phyloP scores from a whole-genome alignment of 2,888 invertebrate species.

The Caenorhabditis macrosperma region DNA sequence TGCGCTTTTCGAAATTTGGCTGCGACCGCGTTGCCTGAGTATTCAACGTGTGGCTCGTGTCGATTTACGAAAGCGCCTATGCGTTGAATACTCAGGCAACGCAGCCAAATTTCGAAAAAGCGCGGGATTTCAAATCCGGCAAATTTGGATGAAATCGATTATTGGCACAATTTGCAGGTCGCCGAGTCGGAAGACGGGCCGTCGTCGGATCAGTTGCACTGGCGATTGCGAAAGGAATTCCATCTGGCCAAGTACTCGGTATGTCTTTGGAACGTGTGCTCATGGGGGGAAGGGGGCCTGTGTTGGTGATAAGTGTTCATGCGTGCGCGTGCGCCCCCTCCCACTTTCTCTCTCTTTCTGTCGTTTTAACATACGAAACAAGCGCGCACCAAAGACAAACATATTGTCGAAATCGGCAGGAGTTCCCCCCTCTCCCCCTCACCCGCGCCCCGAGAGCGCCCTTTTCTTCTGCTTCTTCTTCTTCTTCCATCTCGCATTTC shows the following conservation, averaged over 20 bases:
- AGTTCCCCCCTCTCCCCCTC: conserved; percentile 19
- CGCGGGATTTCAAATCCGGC: too few relatives aligned
- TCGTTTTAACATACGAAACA: conserved; percentile 59
- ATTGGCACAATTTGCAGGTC: conserved; percentile 18
- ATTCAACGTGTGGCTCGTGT: too few relatives aligned
- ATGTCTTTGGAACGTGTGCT: conserved; percentile 34
- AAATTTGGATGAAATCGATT: too few relatives aligned
- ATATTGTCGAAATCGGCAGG: conserved; percentile 44
- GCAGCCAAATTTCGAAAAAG: too few relatives aligned
- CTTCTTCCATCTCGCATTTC: too few relatives aligned
- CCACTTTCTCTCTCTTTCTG: conserved; percentile 3
- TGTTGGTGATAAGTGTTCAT: conserved; percentile 63
- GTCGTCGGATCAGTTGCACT: conserved; percentile 67
- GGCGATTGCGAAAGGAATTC: conserved; percentile 70
- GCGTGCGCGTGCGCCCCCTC: conserved; percentile 22
- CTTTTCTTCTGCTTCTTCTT: background rate
- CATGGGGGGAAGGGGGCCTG: too few relatives aligned
- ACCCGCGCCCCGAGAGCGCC: background rate
- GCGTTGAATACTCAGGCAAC: too few relatives aligned
- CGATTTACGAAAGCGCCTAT: too few relatives aligned
- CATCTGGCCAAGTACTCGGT: conserved; percentile 71
- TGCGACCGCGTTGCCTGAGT: too few relatives aligned
- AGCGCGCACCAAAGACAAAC: conserved; percentile 46
- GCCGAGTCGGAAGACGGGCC: conserved; percentile 41
- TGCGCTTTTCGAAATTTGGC: too few relatives aligned